These are phyloP conservation scores for Chromoteleia sp. DNA, from an alignment of 2,888 invertebrate species.

Conservation along the genomic window DNA sequence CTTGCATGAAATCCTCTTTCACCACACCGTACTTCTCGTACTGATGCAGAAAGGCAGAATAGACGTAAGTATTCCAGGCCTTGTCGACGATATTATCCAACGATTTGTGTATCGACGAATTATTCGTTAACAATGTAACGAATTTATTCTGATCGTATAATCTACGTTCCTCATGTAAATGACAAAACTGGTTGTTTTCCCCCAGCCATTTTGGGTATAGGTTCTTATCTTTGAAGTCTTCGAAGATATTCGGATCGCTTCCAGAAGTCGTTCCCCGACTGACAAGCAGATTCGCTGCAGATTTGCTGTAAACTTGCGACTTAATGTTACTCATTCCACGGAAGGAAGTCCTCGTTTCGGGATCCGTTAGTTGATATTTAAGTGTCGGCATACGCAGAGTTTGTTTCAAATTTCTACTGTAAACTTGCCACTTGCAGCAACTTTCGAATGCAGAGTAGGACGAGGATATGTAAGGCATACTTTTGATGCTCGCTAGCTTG, in stretches of 20 bases:
- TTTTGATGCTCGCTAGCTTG: constrained; percentile 85
- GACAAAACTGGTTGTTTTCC: constrained; percentile 78
- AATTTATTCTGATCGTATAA: constrained; percentile 84
- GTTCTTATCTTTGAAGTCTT: constrained; percentile 80
- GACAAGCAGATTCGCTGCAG: constrained; percentile 83
- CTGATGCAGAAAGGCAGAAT: constrained; percentile 86
- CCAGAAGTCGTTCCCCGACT: constrained; percentile 30
- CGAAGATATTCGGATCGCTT: constrained; percentile 36
- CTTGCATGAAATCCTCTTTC: constrained; percentile 85
- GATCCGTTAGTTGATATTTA: constrained; percentile 71
- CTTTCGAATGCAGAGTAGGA: constrained; percentile 80
- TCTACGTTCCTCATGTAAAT: constrained; percentile 82
- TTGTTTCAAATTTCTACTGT: constrained; percentile 79
- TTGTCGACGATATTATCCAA: constrained; percentile 84
- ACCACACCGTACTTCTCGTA: constrained; percentile 85
- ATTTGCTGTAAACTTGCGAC: constrained; percentile 70
- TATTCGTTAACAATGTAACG: constrained; percentile 84
- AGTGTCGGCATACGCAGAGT: constrained; percentile 75
- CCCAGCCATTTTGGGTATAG: constrained; percentile 84
- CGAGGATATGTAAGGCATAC: constrained; percentile 82
- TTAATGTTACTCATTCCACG: constrained; percentile 51
- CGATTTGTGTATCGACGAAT: constrained; percentile 82
- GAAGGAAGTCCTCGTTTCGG: constrained; percentile 74
- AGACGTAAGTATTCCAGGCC: constrained; percentile 85
- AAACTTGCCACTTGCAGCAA: constrained; percentile 82